These are phyloP conservation scores for Luperina testacea DNA, from an alignment of 2,888 invertebrate species.

Conservation along the genomic window DNA sequence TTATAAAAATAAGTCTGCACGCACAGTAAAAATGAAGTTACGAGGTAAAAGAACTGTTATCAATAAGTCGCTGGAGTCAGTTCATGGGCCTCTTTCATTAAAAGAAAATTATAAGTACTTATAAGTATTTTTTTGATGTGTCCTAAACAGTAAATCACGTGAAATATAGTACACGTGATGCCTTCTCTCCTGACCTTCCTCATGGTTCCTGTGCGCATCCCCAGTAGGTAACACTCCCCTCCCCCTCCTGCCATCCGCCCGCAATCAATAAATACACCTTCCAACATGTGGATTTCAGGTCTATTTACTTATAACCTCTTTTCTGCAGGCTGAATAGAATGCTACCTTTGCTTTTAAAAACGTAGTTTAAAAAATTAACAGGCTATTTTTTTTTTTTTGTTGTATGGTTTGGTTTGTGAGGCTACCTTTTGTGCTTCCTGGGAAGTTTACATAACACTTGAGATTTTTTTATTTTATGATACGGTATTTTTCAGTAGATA, in stretches of 20 bases:
- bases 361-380: not conserved
- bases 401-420: not conserved
- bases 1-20: not conserved
- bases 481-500: not conserved
- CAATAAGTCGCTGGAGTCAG: too few relatives aligned
- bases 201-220: constrained; percentile 77
- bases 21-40: not conserved
- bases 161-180: constrained; percentile 58
- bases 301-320: constrained; percentile 69
- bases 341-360: constrained; percentile 14
- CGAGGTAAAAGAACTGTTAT: not conserved
- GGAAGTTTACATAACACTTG: constrained; percentile 42
- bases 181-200: constrained; percentile 80
- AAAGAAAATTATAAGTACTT: not conserved
- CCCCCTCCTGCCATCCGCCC: constrained; percentile 68
- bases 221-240: constrained; percentile 72
- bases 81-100: too few relatives aligned
- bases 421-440: constrained; percentile 13
- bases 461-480: not conserved
- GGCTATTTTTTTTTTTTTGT: not conserved
- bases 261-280: constrained; percentile 81
- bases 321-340: constrained; percentile 25
- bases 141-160: constrained; percentile 51
- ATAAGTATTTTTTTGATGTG: not conserved
- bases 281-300: constrained; percentile 69